Conservation (phyloP, 2,888 invertebrate species). For the Odontomyia ornata region DNA sequence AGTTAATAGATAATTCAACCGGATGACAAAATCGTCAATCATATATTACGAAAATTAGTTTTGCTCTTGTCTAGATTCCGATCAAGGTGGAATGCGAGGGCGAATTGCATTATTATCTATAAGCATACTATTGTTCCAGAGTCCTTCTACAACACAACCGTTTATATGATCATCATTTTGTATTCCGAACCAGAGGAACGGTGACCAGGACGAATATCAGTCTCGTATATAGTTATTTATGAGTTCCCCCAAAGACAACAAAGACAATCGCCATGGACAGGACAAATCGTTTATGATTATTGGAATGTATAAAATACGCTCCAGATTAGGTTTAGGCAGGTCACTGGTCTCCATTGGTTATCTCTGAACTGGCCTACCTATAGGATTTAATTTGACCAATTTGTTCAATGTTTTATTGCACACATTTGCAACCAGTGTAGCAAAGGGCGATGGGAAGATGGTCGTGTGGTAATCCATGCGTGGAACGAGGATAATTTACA, state of each 20-base stretch:
- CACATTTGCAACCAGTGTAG: neutral
- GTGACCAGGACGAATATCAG: neutral
- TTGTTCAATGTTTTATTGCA: neutral
- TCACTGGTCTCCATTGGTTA: neutral
- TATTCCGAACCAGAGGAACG: too few species aligned
- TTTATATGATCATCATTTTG: too few species aligned
- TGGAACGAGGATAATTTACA: too few species aligned
- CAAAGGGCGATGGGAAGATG: neutral
- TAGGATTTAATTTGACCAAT: slow-evolving; percentile 16
- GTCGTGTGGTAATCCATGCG: too few species aligned
- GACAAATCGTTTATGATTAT: slow-evolving; percentile 20
- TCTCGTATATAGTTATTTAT: too few species aligned
- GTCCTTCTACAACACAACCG: too few species aligned
- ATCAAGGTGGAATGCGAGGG: neutral
- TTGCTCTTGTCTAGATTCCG: neutral
- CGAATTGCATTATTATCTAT: too few species aligned
- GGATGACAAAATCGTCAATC: slow-evolving; percentile 30
- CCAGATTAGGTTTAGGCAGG: neutral
- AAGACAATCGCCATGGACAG: neutral
- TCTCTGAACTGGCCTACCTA: neutral
- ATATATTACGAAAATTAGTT: slow-evolving; percentile 18
- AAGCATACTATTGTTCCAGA: too few species aligned
- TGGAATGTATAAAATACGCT: slow-evolving; percentile 5
- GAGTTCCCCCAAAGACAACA: slow-evolving; percentile 10
- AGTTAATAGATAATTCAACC: slow-evolving; percentile 22